Evolutionary conservation across 2,113 vertebrate species (phyloP), one percentile per base, ranked within the genome.

Genomic region (Phyllopteryx taeniolatus): DNA sequence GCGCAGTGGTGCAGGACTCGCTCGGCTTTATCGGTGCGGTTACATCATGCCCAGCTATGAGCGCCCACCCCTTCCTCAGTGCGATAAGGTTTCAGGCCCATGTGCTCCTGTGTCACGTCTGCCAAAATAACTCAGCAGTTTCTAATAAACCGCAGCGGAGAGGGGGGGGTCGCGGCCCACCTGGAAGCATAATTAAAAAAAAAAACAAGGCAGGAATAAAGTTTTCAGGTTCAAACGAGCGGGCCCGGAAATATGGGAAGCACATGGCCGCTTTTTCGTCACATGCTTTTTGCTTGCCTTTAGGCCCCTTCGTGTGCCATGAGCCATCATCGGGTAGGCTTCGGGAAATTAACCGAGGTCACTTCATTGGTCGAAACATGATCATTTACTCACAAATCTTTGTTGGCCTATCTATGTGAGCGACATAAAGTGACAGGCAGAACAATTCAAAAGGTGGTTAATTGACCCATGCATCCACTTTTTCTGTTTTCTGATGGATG

Each of bases 71-170:
- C 73, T 61, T 60, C 57, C 73, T 79, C 76, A 82, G 77, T 84
- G 89, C 78, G 88, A 91, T 92, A 89, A 83, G 76, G 85, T 91
- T 91, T 91, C 85, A 84, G 84, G 84, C 85, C 85, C 90, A 91
- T 85, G 86, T 88, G 91, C 87, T 87, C 76, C 80, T 43, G 20
- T 80, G 81, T 85, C 74, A 85, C 61, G 79, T 83, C 86, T 89
- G 89, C 91, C 90, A 91, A 90, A 90, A 91, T 91, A 90, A 91
- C 87, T 89, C 90, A 88, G 76, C 85, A 88, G 83, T 88, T 91
- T 90, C 83, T 71, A 85, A 88, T 88, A 87, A 89, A 35, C 59
- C 13, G 31, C 15, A 1, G 59, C 59, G 31, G 59, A 6, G 31
- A 59, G 11, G 59, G 13, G 7, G 27, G 3, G 27, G 12, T 17